A percentile compares a stretch with the other conserved stretches of the same genome.
Conservation (phyloP, 1,140 invertebrate genomes). For the Muscidifurax raptorellus region DNA sequence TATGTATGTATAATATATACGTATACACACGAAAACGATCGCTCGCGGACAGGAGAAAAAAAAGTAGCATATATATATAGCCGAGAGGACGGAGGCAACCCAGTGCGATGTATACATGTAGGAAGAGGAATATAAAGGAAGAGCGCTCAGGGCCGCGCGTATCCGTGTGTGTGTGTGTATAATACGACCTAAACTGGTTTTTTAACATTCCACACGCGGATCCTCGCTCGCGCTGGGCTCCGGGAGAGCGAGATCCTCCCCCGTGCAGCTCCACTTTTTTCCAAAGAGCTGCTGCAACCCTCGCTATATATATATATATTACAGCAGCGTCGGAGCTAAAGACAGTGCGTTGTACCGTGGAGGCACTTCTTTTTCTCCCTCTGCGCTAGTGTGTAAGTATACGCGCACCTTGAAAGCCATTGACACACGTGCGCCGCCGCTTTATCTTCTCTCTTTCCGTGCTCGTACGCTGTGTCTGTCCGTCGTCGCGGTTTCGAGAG, state of each 20-base stretch:
- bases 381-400: no score
- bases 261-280: neutral
- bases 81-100: neutral
- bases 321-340: no score
- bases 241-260: constrained; percentile 40
- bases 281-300: neutral
- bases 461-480: no score
- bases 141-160: constrained; percentile 14
- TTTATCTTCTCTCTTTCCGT: neutral
- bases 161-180: constrained; percentile 3
- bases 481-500: no score
- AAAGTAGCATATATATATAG: neutral
- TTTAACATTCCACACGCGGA: constrained; percentile 52
- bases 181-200: constrained; percentile 51
- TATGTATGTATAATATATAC: no score
- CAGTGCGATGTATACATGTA: neutral
- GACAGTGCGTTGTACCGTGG: no score
- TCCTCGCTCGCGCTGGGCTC: constrained; percentile 4
- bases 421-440: neutral
- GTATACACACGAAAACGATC: constrained; percentile 60
- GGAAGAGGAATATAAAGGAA: constrained; percentile 7
- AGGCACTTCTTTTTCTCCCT: no score
- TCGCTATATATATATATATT: no score
- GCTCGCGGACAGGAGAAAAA: neutral
- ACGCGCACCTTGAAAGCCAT: neutral